A percentile compares a stretch with the other conserved stretches of the same genome.
These are phyloP conservation scores for Pipistrellus pygmaeus DNA, from an alignment of 2,797 vertebrate species.

Conservation along the genomic window DNA sequence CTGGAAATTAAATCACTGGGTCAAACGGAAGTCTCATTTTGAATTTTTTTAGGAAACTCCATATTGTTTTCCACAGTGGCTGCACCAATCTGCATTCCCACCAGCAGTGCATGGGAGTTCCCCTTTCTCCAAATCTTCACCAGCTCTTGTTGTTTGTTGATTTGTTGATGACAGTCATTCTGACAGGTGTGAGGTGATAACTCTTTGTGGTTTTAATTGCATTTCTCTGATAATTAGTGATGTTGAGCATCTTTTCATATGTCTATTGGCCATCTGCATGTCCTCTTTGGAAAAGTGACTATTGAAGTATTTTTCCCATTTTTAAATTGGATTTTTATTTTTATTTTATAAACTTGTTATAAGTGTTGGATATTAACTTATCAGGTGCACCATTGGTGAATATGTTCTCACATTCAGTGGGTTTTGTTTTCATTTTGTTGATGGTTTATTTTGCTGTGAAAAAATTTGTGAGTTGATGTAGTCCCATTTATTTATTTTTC, in stretches of 20 bases:
- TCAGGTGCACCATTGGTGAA: neutral
- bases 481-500: neutral
- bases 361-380: neutral
- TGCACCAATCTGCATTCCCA: neutral
- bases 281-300: neutral
- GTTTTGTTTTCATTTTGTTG: neutral
- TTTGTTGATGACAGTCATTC: neutral
- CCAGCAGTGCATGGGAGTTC: neutral
- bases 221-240: neutral
- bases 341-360: neutral
- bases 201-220: neutral
- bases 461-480: neutral
- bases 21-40: neutral
- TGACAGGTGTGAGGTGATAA: neutral
- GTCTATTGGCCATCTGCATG: neutral
- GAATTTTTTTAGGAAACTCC: neutral
- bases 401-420: neutral
- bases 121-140: neutral
- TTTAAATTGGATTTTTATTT: neutral
- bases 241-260: neutral
- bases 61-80: neutral
- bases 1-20: neutral
- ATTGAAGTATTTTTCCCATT: neutral
- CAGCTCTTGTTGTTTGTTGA: neutral
- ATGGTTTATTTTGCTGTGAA: neutral